These are phyloP conservation scores for Astyanax mexicanus DNA, from an alignment of 2,797 vertebrate genomes.

Conservation along the genomic window DNA sequence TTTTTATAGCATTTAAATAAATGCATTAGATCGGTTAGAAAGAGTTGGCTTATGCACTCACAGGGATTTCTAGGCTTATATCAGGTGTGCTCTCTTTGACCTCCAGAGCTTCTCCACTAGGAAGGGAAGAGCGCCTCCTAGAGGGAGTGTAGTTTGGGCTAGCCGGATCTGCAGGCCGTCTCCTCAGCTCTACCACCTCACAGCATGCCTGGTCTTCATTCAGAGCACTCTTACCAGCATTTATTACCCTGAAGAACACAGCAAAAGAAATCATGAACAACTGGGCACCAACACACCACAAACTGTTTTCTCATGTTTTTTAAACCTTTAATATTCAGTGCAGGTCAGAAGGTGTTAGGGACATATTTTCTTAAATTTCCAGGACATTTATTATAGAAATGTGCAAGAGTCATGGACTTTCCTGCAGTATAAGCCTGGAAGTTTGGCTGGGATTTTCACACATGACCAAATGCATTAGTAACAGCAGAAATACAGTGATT, in stretches of 20 bases:
- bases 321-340: slow-evolving; percentile 2
- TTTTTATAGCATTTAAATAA: no score
- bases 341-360: not conserved
- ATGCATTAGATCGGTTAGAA: no score
- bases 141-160: slow-evolving; percentile 83
- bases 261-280: not conserved
- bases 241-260: slow-evolving; percentile 87
- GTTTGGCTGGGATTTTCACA: no score
- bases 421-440: no score
- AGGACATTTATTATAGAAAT: no score
- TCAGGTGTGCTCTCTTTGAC: slow-evolving; percentile 71
- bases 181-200: slow-evolving; percentile 90
- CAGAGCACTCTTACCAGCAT: slow-evolving; percentile 94
- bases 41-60: slow-evolving; percentile 70
- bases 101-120: slow-evolving; percentile 89
- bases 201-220: slow-evolving; percentile 99
- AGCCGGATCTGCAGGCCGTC: slow-evolving; percentile 75
- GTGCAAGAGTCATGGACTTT: no score
- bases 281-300: not conserved
- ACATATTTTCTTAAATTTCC: no score
- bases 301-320: no score
- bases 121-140: slow-evolving; percentile 90
- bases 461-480: no score
- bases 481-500: no score
- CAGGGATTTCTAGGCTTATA: slow-evolving; percentile 69